phyloP scores from a whole-genome alignment of 1,140 invertebrate species.

The Heliconius melpomene region DNA sequence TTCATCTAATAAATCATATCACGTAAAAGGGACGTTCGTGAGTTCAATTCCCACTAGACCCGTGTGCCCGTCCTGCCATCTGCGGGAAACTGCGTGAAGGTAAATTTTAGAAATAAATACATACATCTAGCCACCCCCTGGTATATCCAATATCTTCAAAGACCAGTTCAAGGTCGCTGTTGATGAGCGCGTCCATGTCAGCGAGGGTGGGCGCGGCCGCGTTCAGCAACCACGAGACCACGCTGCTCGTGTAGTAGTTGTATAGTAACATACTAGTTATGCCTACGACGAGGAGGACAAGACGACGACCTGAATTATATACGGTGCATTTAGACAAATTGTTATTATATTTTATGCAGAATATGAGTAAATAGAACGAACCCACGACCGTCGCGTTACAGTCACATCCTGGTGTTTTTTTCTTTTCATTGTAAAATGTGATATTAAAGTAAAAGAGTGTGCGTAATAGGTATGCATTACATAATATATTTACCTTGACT shows the following conservation, averaged over 20 bases:
- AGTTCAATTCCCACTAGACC: too few relatives aligned
- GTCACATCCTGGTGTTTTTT: too few relatives aligned
- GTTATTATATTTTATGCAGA: not conserved
- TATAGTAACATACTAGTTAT: slow-evolving; percentile 73
- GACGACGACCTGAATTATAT: slow-evolving; percentile 53
- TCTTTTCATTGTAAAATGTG: not conserved
- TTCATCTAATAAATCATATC: too few relatives aligned
- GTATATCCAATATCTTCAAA: slow-evolving; percentile 78
- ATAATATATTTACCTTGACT: slow-evolving; percentile 56
- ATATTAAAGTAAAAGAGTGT: not conserved
- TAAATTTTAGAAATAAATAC: not conserved
- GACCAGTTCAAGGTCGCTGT: slow-evolving; percentile 66
- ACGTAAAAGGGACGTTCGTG: too few relatives aligned
- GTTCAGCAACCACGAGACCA: slow-evolving; percentile 76
- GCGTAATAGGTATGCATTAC: not conserved
- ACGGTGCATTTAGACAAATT: slow-evolving; percentile 1
- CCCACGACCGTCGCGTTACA: too few relatives aligned
- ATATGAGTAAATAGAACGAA: too few relatives aligned
- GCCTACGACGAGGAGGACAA: slow-evolving; percentile 62
- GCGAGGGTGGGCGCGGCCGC: slow-evolving; percentile 61
- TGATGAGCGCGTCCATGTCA: slow-evolving; percentile 64
- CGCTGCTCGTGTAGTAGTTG: slow-evolving; percentile 79
- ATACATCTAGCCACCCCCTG: slow-evolving; percentile 67
- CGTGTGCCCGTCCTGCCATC: too few relatives aligned
- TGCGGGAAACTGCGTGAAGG: not conserved